Base-by-base conservation (phyloP, 2,888 invertebrate genomes). In the Portevinia maculata region DNA sequence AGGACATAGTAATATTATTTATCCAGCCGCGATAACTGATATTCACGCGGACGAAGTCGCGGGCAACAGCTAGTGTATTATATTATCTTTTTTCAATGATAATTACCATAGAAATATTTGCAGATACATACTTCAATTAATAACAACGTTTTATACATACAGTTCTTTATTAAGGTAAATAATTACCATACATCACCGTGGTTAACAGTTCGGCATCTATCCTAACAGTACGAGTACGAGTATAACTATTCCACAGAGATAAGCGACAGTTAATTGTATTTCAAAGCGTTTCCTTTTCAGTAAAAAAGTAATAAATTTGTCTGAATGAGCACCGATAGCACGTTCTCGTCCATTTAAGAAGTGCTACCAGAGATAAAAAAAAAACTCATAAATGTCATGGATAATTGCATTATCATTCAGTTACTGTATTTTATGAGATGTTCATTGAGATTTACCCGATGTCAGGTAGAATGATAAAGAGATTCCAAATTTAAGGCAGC, bases 401-500 rank as follows among this genome's bases (percentile, higher is more conserved):
- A 81, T 76, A 76, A 81, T 52, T 70, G 75, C 50, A 32, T 59
- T 59, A 65, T 64, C 81, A 64, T 50, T 53, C 52, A 13, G 30
- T 81, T 81, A 65, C 69, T 59, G 70, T 76, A 70, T 70, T 81
- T 81, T 81, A 81, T 81, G 81, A 70, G 76, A 65, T 76, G 69
- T 46, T 71, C 60, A 70, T 52, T 70, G 59, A 65, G 64, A 81
- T 76, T 62, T 39, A 37, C n/a, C 21, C 34, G 46, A 48, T 44
- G 32, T 24, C 57, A 39, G 70, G 39, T 64, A 57, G 17, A 39
- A 50, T n/a, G 24, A 55, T 41, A 7, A 7, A 28, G 19, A 32
- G 24, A 34, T 57, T 30, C 4, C 28, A 7, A 50, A 6, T 19
- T 3, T 8, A 71, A 17, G 19, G 32, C 62, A 17, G 55, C 48